Base-by-base conservation (phyloP, 2,888 invertebrate species). In the Himalopsyche japonica region DNA sequence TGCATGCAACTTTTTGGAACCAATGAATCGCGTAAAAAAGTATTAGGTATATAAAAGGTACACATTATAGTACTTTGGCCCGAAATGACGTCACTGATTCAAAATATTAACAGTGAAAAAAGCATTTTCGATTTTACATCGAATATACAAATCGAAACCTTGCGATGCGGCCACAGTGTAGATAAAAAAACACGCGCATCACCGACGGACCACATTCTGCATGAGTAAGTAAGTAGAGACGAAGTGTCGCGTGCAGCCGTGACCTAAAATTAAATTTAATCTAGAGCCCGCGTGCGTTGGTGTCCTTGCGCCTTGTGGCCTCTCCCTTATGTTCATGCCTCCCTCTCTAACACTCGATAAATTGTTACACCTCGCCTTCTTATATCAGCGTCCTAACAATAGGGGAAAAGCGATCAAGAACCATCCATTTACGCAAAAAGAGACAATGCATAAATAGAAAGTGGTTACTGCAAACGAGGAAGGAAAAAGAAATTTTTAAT, bases 181-280 rank as follows among this genome's bases (percentile, higher is more conserved):
- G 15, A 43, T 43, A 57, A 4, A 20, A 20, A n/a, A 57, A 10
- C 24, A 27, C 64, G 12, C 64, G 27, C 1, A 30, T 4, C 70
- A 30, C 30, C 30, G 12, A 10, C 70, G 12, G 12, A 70, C 27
- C 27, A 27, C 27, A 43, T 15, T 43, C 12, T 70, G 27, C 30
- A 1, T n/a, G n/a, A 4, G 27, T 64, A 5, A 24, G 64, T 64
- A 27, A 2, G 24, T 64, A 10, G 6, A 64, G 70, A 24, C 12
- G 30, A 70, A 70, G 70, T 64, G 79, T 30, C 49, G 34, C 48
- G 43, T 84, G 81, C 78, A 81, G 81, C 81, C 78, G 78, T 78
- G 84, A 81, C 84, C 78, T 47, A 81, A 84, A 78, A 84, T 47
- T 64, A 48, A 84, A 77, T 78, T 15, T 70, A n/a, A 70, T 70